Evolutionary conservation across 2,888 invertebrate species (phyloP), one percentile per base, ranked within the genome.

Genomic region (Diaprepes abbreviatus): DNA sequence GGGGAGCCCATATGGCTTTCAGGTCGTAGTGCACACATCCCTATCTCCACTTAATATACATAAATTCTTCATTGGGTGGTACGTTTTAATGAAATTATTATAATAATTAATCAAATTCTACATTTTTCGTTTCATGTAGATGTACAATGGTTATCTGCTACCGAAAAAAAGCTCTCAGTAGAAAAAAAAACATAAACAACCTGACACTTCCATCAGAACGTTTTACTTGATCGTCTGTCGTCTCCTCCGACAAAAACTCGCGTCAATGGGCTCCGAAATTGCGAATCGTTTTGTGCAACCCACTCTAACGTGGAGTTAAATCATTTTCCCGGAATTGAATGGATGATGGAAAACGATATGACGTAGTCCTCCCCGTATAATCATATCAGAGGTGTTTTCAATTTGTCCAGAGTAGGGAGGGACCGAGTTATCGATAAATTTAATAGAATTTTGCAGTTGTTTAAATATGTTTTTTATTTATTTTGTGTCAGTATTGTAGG

Each of bases 271-370:
- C 19, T 4, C 48, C 28, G 28, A 55, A 55, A 55, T 55, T 55
- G 55, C 21, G n/a, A 24, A 38, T 38, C 55, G 55, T 21, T 55
- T 55, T 24, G 24, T 24, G 24, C 5, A 5, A 24, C 24, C 12
- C 19, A n/a, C 19, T 14, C 24, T 21, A 12, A 7, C 55, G 21
- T 55, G 6, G 21, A 55, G 55, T 55, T 55, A 55, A 55, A 55
- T 55, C 55, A 55, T 55, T 55, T 55, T 55, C 38, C 55, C 24
- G 55, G 21, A 38, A 55, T 55, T 38, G 55, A 55, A 55, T 55
- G 55, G 36, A 19, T 55, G 55, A 55, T 55, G 19, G 55, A 38
- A 55, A 55, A 38, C 38, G 55, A 55, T 55, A 55, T 55, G 54
- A 54, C 54, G 54, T 24, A 19, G 55, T 38, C 36, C 55, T 38